Percentiles rank a stretch among this genome's conserved stretches.
Evolutionary conservation across 1,140 invertebrate species (phyloP).

Genomic region (Hydropsyche tenuis): DNA sequence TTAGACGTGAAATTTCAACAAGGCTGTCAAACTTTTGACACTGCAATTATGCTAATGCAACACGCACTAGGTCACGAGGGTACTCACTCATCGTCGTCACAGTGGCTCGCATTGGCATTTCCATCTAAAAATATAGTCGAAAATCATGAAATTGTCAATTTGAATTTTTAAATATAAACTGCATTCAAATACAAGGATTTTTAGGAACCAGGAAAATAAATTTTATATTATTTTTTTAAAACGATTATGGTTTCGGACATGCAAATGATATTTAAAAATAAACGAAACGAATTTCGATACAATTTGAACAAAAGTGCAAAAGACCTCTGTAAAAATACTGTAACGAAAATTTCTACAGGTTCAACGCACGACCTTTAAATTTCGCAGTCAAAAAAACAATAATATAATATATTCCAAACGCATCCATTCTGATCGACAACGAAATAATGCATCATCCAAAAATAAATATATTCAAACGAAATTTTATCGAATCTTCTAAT

Average conservation of each 20-base stretch:
- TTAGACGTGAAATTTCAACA: not conserved
- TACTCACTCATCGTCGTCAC: not conserved
- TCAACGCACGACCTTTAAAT: constrained; percentile 3
- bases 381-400: not conserved
- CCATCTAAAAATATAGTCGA: not conserved
- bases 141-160: not conserved
- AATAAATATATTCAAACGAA: too few relatives aligned
- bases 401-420: not conserved
- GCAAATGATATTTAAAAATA: not conserved
- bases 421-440: too few relatives aligned
- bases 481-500: not conserved
- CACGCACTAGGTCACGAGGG: constrained; percentile 2
- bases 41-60: not conserved
- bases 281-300: not conserved
- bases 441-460: too few relatives aligned
- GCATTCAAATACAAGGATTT: not conserved
- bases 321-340: not conserved
- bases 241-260: too few relatives aligned
- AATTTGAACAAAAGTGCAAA: not conserved
- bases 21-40: constrained; percentile 10
- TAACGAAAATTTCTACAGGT: not conserved
- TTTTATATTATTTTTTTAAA: too few relatives aligned
- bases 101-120: constrained; percentile 1
- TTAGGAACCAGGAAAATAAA: not conserved
- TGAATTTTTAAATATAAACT: not conserved